Conservation (phyloP, 2,113 vertebrate genomes). For the Spea bombifrons region DNA sequence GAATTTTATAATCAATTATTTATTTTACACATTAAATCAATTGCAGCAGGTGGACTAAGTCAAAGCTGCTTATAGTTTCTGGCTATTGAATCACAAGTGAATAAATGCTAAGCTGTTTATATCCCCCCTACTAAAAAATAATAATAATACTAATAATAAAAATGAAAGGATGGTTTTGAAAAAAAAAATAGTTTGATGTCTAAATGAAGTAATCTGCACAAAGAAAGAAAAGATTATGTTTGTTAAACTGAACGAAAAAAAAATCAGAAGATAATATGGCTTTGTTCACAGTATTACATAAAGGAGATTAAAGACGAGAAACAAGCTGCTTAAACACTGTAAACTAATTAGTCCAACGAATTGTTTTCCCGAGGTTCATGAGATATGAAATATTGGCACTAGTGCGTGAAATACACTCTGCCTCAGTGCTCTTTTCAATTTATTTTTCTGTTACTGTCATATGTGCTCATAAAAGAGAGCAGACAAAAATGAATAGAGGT, state of each 20-base stretch:
- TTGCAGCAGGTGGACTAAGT: slow-evolving; percentile 52
- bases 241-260: slow-evolving; percentile 67
- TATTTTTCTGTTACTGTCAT: slow-evolving; percentile 73
- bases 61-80: slow-evolving; percentile 48
- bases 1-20: slow-evolving; percentile 26
- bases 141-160: not conserved
- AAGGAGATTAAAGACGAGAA: slow-evolving; percentile 76
- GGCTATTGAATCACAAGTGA: slow-evolving; percentile 47
- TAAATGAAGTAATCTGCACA: slow-evolving; percentile 67
- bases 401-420: slow-evolving; percentile 74
- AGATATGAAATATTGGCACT: slow-evolving; percentile 72
- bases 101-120: slow-evolving; percentile 55
- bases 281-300: slow-evolving; percentile 71
- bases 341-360: slow-evolving; percentile 78
- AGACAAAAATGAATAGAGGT: slow-evolving; percentile 57
- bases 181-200: slow-evolving; percentile 59
- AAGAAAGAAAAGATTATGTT: slow-evolving; percentile 64
- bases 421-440: slow-evolving; percentile 76
- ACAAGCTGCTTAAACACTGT: slow-evolving; percentile 79
- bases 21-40: slow-evolving; percentile 46
- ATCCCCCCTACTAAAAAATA: slow-evolving; percentile 38
- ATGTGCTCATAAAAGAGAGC: slow-evolving; percentile 59
- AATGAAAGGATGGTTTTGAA: not conserved
- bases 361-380: slow-evolving; percentile 76
- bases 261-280: slow-evolving; percentile 69